Evolutionary conservation across 2,888 invertebrate genomes (phyloP).

Genomic region (Drosophila subsilvestris): DNA sequence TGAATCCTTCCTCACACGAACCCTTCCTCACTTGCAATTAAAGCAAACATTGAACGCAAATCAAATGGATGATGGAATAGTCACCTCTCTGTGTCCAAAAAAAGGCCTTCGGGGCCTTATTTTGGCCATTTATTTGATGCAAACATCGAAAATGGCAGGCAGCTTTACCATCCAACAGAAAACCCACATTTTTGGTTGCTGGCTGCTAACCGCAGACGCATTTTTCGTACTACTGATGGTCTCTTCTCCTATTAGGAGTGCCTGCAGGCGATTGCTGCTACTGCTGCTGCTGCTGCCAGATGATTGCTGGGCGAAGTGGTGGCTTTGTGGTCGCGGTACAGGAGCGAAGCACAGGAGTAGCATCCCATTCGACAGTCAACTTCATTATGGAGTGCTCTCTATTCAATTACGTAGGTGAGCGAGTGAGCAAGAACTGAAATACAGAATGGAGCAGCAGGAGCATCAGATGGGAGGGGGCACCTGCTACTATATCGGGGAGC

Average conservation of each 20-base stretch:
- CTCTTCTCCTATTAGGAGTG: background rate
- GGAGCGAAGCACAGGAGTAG: background rate
- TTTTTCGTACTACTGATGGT: conserved; percentile 36
- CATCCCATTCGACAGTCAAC: conserved; percentile 51
- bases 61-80: conserved; percentile 74
- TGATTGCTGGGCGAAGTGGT: conserved; percentile 16
- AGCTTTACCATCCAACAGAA: background rate
- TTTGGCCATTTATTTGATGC: conserved; percentile 66
- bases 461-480: background rate
- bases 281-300: conserved; percentile 12
- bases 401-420: conserved; percentile 60
- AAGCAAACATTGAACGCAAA: conserved; percentile 55
- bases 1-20: conserved; percentile 14
- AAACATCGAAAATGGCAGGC: conserved; percentile 36
- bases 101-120: conserved; percentile 42
- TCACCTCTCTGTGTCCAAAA: conserved; percentile 36
- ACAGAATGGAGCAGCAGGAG: background rate
- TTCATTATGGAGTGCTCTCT: conserved; percentile 63
- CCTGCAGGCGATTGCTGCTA: background rate
- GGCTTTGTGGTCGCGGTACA: conserved; percentile 22
- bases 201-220: conserved; percentile 59
- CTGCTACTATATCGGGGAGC: conserved; percentile 27
- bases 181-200: conserved; percentile 15
- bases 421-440: background rate
- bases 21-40: conserved; percentile 61